Evolutionary conservation across 2,797 vertebrate species (phyloP).

Genomic region (Cetoscarus ocellatus): DNA sequence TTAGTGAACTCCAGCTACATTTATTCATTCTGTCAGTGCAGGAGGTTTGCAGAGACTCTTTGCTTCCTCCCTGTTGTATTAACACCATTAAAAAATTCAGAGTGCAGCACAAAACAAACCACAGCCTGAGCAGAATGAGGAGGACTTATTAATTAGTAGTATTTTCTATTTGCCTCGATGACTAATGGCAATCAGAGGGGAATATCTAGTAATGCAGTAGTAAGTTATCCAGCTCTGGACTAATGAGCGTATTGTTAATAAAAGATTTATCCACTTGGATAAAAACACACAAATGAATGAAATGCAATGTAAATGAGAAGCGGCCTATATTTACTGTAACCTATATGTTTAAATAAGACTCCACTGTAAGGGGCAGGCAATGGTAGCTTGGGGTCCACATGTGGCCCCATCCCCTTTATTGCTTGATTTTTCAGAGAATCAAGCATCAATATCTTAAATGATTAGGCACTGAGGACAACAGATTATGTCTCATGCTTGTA

Average conservation of each 20-base stretch:
- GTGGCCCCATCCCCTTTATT: no score
- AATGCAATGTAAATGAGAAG: slow-evolving; percentile 23
- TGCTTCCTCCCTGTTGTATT: background rate
- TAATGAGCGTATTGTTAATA: slow-evolving; percentile 59
- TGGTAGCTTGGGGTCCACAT: no score
- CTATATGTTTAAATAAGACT: slow-evolving; percentile 1
- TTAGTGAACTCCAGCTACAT: slow-evolving; percentile 43
- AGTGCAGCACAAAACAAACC: slow-evolving; percentile 25
- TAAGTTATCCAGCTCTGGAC: slow-evolving; percentile 13
- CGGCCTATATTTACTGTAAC: background rate
- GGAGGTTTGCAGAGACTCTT: slow-evolving; percentile 11
- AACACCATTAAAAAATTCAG: slow-evolving; percentile 29
- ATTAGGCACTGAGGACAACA: no score
- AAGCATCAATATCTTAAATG: no score
- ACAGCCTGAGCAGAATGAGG: slow-evolving; percentile 5
- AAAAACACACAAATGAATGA: slow-evolving; percentile 12
- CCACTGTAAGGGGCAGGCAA: background rate
- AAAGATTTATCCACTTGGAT: slow-evolving; percentile 43
- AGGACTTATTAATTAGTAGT: slow-evolving; percentile 44
- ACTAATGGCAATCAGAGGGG: slow-evolving; percentile 51
- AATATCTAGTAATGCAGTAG: slow-evolving; percentile 38
- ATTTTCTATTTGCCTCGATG: slow-evolving; percentile 44
- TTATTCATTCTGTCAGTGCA: slow-evolving; percentile 43
- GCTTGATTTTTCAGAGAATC: no score
- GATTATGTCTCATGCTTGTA: no score